These are phyloP conservation scores for Pyrochroa serraticornis DNA, from an alignment of 2,888 invertebrate genomes.

Conservation along the genomic window DNA sequence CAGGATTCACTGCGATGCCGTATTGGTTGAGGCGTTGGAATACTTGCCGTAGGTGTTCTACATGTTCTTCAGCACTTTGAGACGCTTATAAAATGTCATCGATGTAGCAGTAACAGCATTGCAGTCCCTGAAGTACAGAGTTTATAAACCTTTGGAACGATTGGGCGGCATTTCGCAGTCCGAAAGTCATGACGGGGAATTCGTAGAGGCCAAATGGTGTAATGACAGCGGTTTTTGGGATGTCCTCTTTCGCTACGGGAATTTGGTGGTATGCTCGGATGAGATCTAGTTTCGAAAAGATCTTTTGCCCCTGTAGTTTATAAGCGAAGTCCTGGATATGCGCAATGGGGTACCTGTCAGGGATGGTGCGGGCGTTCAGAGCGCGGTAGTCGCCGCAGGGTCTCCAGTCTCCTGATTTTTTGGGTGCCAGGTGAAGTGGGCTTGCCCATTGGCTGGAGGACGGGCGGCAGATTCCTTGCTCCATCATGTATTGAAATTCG, in stretches of 20 bases:
- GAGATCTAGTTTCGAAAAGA: slow-evolving; percentile 48
- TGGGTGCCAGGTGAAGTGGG: slow-evolving; percentile 45
- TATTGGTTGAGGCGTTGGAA: neutral
- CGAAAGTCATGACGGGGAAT: slow-evolving; percentile 46
- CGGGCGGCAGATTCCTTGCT: slow-evolving; percentile 52
- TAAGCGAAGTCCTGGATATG: slow-evolving; percentile 49
- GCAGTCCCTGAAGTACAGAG: slow-evolving; percentile 36
- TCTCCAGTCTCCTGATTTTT: slow-evolving; percentile 31
- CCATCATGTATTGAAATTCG: slow-evolving; percentile 43
- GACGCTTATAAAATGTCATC: slow-evolving; percentile 46
- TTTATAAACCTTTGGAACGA: slow-evolving; percentile 52
- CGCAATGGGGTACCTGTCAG: slow-evolving; percentile 42
- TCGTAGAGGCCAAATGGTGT: slow-evolving; percentile 37
- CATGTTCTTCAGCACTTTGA: slow-evolving; percentile 29
- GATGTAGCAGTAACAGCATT: slow-evolving; percentile 44
- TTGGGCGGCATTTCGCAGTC: slow-evolving; percentile 52
- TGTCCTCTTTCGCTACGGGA: slow-evolving; percentile 44
- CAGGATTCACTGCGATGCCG: neutral
- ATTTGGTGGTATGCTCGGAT: slow-evolving; percentile 53
- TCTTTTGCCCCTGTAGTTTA: slow-evolving; percentile 36
- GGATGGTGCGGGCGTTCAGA: slow-evolving; percentile 34
- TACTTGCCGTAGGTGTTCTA: neutral
- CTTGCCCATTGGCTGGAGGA: slow-evolving; percentile 53
- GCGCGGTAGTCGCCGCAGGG: slow-evolving; percentile 39
- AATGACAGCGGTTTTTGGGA: slow-evolving; percentile 37